Base-by-base conservation (phyloP, 2,797 vertebrate genomes). In the Loriculus beryllinus region DNA sequence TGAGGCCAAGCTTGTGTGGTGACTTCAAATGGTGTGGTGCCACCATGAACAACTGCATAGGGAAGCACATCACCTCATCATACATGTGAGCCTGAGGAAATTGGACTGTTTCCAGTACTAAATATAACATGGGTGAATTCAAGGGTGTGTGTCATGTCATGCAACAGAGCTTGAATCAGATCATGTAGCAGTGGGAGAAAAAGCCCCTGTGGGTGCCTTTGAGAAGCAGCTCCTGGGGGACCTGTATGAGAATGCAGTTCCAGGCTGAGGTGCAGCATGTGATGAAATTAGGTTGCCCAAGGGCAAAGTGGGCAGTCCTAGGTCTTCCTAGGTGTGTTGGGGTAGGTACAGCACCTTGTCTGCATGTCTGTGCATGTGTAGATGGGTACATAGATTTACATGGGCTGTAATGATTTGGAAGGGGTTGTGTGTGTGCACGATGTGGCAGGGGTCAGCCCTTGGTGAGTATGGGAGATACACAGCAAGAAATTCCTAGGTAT, bases 111-210 rank as follows among this genome's bases (percentile, higher is more conserved):
- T 88, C 74, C 86, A 90, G 26, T 33, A 25, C 79, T 93, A 88
- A 88, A 92, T 69, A 72, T 71, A 79, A 59, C 35, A 48, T 23
- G 56, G 20, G 31, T 93, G 54, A 93, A 83, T 79, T 91, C 68
- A 92, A 85, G 48, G 47, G 28, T 75, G 23, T 76, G 74, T 2
- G 2, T 65, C 51, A 29, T 20, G 56, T 91, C 93, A 88, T 1
- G 7, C 37, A 91, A 22, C 51, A 52, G 64, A 82, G 52, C 3
- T 1, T 81, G 72, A 88, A 57, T 60, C 68, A 71, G 63, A 17
- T 86, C 52, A n/a, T 71, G 62, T 49, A 88, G 49, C 60, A 91
- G n/a, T 59, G 64, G 81, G 48, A 88, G 63, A 43, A 92, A 72
- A 86, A 59, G 37, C 29, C 21, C 21, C 63, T 62, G 12, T 71